Base-by-base conservation (phyloP, 2,113 vertebrate species). In the Anolis sagrei region DNA sequence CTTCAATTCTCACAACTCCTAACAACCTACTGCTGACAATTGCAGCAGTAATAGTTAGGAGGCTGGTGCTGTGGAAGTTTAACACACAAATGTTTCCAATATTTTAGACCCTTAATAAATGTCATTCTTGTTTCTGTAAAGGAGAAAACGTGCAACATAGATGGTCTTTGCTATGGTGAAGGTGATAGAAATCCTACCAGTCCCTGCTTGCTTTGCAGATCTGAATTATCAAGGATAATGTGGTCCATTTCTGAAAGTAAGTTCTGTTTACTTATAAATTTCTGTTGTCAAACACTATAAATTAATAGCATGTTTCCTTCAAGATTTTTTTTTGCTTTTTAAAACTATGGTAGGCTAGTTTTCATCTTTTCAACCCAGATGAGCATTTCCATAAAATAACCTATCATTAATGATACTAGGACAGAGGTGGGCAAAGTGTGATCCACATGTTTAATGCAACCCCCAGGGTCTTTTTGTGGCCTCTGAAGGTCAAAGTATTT, bases 191-290 rank as follows among this genome's bases (percentile, higher is more conserved):
- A 95, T 91, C 97, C 97, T 88, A 94, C 86, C 90, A 98, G 94
- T 83, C 94, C 97, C 54, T 99, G 97, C 89, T 94, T 98, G 90
- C 88, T 95, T 34, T 99, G 98, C 92, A 97, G 93, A 86, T 96
- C 98, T 0, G 92, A 97, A 44, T 83, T 95, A n/a, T 98, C 98
- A 90, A 96, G 94, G 73, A 94, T 97, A 91, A 95, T 95, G 0
- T 99, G 98, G 98, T 97, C 98, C 73, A 82, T 95, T 89, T 92
- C 93, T 92, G 96, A 98, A 94, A 95, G 98, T 98, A 97, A 95
- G 96, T 95, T 93, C n/a, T 81, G 10, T 79, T 69, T 76, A n/a
- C 29, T 21, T 34, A 16, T 39, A 72, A n/a, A 39, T 32, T 34
- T 10, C 7, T 27, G 61, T 54, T 36, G 2, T 64, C 44, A 66